Conservation (phyloP, 2,888 invertebrate species). For the Boloria selene region DNA sequence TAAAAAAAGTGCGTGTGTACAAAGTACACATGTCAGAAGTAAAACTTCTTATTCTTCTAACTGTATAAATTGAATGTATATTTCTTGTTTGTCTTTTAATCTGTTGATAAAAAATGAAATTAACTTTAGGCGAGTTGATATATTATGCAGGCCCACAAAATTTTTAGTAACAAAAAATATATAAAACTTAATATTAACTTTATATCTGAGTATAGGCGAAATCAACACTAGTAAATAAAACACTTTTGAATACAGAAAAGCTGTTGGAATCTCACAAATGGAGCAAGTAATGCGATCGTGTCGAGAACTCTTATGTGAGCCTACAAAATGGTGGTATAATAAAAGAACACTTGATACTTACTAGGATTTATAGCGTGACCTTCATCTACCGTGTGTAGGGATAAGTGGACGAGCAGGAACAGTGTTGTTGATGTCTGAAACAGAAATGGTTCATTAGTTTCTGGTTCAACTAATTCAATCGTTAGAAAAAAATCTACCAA, state of each 20-base stretch:
- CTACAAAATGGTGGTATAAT: slow-evolving; percentile 24
- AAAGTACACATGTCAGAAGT: too few relatives aligned
- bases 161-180: too few relatives aligned
- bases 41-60: too few relatives aligned
- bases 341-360: slow-evolving; percentile 50
- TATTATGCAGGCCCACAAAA: too few relatives aligned
- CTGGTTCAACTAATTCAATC: not conserved
- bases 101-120: too few relatives aligned
- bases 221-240: too few relatives aligned
- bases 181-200: too few relatives aligned
- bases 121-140: too few relatives aligned
- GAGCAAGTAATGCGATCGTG: slow-evolving; percentile 26
- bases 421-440: slow-evolving; percentile 69
- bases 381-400: slow-evolving; percentile 76
- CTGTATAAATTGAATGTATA: too few relatives aligned
- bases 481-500: not conserved
- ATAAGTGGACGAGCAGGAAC: slow-evolving; percentile 72
- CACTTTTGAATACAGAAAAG: not conserved
- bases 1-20: too few relatives aligned
- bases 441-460: slow-evolving; percentile 7
- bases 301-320: slow-evolving; percentile 27
- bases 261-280: slow-evolving; percentile 18
- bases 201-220: too few relatives aligned
- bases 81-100: too few relatives aligned
- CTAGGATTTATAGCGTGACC: slow-evolving; percentile 76